Evolutionary conservation across 2,888 invertebrate species (phyloP).

Genomic region (Agrotis exclamationis): DNA sequence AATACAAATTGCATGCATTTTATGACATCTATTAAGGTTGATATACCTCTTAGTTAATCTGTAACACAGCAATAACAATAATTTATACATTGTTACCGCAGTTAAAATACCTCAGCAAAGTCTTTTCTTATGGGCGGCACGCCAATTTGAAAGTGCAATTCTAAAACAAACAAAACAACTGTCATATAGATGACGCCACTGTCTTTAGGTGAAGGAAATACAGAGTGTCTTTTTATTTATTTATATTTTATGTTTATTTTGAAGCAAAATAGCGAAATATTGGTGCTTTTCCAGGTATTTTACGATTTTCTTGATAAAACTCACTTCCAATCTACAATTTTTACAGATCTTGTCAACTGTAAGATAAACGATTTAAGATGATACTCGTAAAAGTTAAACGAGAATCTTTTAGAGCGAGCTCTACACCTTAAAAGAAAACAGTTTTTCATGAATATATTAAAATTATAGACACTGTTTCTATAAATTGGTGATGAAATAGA

Average conservation of each 20-base stretch:
- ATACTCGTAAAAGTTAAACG: constrained; percentile 25
- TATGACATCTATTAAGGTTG: constrained; percentile 19
- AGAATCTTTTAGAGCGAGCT: neutral
- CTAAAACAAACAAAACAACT: constrained; percentile 57
- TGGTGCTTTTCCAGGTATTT: neutral
- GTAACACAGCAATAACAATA: constrained; percentile 40
- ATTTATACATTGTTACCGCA: constrained; percentile 41
- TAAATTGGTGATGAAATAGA: constrained; percentile 34
- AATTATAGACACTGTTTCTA: constrained; percentile 10
- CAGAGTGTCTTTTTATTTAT: constrained; percentile 27
- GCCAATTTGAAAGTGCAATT: constrained; percentile 70
- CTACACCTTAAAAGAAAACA: constrained; percentile 20
- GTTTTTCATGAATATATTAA: constrained; percentile 43
- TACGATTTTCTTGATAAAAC: neutral
- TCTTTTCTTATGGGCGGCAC: constrained; percentile 62
- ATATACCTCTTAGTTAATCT: constrained; percentile 21
- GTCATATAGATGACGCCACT: constrained; percentile 45
- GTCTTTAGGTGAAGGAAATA: constrained; percentile 26
- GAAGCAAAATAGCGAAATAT: no score
- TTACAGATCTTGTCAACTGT: constrained; percentile 30
- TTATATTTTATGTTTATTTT: no score
- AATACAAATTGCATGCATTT: constrained; percentile 25
- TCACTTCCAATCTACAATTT: neutral
- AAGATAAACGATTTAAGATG: constrained; percentile 27
- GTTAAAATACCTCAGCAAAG: constrained; percentile 37